Evolutionary conservation across 1,140 invertebrate species (phyloP).

Genomic region (Diachasma alloeum): DNA sequence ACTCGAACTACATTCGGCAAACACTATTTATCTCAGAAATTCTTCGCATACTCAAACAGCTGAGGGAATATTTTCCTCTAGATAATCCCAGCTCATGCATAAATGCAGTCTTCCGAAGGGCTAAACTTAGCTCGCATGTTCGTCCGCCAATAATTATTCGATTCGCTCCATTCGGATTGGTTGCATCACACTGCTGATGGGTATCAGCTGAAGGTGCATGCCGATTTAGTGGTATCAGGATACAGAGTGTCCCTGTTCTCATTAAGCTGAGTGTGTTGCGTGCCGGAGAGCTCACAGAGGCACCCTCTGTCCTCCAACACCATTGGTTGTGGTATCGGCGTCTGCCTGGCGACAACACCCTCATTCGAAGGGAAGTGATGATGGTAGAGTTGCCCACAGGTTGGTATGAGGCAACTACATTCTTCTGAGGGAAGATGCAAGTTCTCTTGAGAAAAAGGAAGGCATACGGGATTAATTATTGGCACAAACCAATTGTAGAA

Average conservation of each 20-base stretch:
- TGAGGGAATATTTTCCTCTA: not conserved
- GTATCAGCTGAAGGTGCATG: not conserved
- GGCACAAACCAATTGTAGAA: too few relatives aligned
- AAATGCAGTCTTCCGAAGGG: not conserved
- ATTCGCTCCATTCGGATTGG: not conserved
- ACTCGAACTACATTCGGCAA: not conserved
- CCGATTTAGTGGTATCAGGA: not conserved
- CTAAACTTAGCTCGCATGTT: not conserved
- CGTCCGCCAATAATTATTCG: not conserved
- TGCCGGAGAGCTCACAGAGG: slow-evolving; percentile 32
- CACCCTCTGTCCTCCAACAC: too few relatives aligned
- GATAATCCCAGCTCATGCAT: slow-evolving; percentile 4
- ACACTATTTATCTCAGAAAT: not conserved
- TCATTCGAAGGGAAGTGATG: too few relatives aligned
- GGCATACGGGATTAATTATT: too few relatives aligned
- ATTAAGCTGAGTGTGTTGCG: slow-evolving; percentile 63
- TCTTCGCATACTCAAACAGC: not conserved
- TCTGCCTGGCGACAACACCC: too few relatives aligned
- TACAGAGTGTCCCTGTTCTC: slow-evolving; percentile 36
- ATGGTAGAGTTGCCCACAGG: too few relatives aligned
- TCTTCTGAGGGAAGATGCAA: too few relatives aligned
- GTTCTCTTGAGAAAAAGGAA: too few relatives aligned
- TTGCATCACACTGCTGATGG: not conserved
- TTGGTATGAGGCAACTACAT: too few relatives aligned
- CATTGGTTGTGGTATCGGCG: too few relatives aligned